Conservation (phyloP, 2,888 invertebrate genomes). For the Netelia virgata region DNA sequence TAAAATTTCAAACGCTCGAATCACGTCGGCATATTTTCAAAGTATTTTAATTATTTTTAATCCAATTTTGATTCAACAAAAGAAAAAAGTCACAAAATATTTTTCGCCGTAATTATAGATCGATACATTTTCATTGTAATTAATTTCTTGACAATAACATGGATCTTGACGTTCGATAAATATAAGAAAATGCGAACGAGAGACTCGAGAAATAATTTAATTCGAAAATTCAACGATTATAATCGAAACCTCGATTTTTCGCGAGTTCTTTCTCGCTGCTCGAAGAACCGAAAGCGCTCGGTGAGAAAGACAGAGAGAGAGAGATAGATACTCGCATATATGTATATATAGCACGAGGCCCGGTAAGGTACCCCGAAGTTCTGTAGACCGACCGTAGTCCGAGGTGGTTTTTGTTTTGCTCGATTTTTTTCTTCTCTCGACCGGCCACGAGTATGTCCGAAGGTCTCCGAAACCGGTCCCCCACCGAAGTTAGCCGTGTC, state of each 20-base stretch:
- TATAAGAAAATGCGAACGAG: too few species aligned
- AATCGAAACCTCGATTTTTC: not conserved
- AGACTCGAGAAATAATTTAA: too few species aligned
- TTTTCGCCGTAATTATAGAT: not conserved
- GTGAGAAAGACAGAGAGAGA: not conserved
- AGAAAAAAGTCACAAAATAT: not conserved
- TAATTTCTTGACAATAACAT: not conserved
- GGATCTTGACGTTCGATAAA: not conserved
- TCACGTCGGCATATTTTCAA: not conserved
- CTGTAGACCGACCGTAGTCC: conserved; percentile 29
- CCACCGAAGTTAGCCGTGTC: conserved; percentile 79
- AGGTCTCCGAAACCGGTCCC: conserved; percentile 83
- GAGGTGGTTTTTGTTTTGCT: conserved; percentile 54
- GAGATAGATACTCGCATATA: not conserved
- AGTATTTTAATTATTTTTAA: not conserved
- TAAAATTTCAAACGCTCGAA: too few species aligned
- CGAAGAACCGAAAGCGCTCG: conserved; percentile 8
- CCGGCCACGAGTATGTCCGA: conserved; percentile 73
- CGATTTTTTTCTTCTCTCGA: conserved; percentile 55
- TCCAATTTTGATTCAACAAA: not conserved
- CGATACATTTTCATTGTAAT: not conserved
- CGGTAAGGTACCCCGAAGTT: conserved; percentile 53
- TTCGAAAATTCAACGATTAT: too few species aligned
- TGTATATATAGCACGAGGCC: not conserved
- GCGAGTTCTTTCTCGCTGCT: not conserved